Conservation (phyloP, 2,797 vertebrate genomes). For the Thripadectes ignobilis region DNA sequence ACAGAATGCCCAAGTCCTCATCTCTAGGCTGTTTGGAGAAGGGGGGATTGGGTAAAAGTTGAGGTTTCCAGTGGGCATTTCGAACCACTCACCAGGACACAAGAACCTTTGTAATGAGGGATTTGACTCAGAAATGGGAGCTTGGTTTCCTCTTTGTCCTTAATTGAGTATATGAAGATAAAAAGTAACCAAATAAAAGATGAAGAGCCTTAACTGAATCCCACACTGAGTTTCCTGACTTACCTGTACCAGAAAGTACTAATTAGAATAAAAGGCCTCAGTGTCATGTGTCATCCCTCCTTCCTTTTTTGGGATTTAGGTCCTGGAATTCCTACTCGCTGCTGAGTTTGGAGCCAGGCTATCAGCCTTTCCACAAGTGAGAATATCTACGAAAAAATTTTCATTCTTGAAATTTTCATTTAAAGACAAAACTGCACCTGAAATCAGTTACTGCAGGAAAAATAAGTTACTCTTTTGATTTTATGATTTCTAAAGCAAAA, state of each 20-base stretch:
- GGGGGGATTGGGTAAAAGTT: accelerated
- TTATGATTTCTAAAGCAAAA: background rate
- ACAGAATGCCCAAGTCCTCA: background rate
- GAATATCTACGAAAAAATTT: background rate
- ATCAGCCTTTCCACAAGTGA: background rate
- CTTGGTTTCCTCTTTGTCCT: background rate
- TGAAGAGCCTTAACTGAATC: background rate
- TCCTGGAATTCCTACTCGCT: background rate
- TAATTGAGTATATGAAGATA: background rate
- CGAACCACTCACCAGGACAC: background rate
- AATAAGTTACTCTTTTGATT: background rate
- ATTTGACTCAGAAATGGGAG: background rate
- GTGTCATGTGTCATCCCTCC: background rate
- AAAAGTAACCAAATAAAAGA: background rate
- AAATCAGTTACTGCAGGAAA: background rate
- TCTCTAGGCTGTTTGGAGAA: background rate
- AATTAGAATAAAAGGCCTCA: background rate
- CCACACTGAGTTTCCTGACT: background rate
- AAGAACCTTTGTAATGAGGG: background rate
- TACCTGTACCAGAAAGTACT: background rate
- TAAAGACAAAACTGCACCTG: background rate
- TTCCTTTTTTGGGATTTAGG: background rate
- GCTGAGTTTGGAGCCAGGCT: background rate
- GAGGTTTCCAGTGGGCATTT: accelerated
- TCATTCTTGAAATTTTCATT: background rate